Conservation (phyloP, 2,888 invertebrate species). For the Punctoribates punctum region DNA sequence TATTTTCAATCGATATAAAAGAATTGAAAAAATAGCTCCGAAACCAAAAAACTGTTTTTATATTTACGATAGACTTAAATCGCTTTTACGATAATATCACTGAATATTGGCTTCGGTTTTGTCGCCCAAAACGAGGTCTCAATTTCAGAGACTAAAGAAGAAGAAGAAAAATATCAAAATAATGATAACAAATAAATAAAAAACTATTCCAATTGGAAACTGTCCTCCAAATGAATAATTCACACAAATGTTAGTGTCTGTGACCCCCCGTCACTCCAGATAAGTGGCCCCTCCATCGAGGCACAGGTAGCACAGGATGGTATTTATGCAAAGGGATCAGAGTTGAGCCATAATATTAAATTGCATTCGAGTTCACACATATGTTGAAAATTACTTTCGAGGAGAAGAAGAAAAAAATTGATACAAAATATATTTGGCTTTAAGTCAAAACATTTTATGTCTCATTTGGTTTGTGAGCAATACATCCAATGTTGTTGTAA, state of each 20-base stretch:
- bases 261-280: no score
- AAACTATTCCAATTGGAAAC: neutral
- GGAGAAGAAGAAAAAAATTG: neutral
- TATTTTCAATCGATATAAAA: neutral
- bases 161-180: neutral
- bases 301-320: no score
- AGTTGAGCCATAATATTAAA: constrained; percentile 8
- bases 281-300: no score
- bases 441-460: constrained; percentile 31
- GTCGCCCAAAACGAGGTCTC: neutral
- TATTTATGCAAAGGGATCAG: neutral
- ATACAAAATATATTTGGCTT: neutral
- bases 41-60: no score
- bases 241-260: neutral
- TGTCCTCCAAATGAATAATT: neutral
- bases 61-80: no score
- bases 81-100: neutral
- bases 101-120: neutral
- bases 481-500: neutral
- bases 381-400: neutral
- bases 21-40: neutral
- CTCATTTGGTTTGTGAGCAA: neutral
- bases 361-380: constrained; percentile 18
- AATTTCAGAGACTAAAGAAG: neutral
- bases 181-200: neutral